Conservation (phyloP, 2,797 vertebrate species). For the Salarias fasciatus region DNA sequence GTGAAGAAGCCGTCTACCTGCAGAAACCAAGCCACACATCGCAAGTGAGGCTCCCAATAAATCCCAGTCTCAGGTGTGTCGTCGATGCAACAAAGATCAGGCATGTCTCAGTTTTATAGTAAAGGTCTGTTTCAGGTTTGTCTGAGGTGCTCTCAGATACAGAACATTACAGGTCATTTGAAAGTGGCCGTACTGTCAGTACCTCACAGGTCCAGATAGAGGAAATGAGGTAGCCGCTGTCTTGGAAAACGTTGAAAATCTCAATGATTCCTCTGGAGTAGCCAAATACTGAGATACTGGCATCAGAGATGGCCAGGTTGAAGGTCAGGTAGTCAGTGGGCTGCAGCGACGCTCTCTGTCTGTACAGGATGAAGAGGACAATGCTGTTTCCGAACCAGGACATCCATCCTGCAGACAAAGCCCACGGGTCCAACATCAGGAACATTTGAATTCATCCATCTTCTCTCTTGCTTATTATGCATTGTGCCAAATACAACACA, state of each 20-base stretch:
- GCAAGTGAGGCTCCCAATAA: not conserved
- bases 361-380: constrained; percentile 85
- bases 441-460: no score
- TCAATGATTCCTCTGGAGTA: constrained; percentile 87
- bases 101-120: no score
- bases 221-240: constrained; percentile 82
- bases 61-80: not conserved
- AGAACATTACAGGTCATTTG: no score
- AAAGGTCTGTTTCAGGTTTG: not conserved
- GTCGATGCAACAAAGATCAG: not conserved
- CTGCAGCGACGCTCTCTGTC: constrained; percentile 81
- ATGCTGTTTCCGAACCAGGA: constrained; percentile 88
- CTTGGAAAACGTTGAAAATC: constrained; percentile 86
- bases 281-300: constrained; percentile 84
- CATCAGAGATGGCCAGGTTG: constrained; percentile 85
- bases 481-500: no score
- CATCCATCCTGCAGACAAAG: constrained; percentile 78
- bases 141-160: no score
- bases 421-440: no score
- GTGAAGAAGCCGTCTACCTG: constrained; percentile 89
- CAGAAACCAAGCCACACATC: constrained; percentile 20
- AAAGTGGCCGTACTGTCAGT: constrained; percentile 15
- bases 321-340: constrained; percentile 86
- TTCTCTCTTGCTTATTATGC: no score
- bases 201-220: constrained; percentile 88